These are phyloP conservation scores for Onychorhynchus coronatus DNA, from an alignment of 2,113 vertebrate species.

Conservation along the genomic window DNA sequence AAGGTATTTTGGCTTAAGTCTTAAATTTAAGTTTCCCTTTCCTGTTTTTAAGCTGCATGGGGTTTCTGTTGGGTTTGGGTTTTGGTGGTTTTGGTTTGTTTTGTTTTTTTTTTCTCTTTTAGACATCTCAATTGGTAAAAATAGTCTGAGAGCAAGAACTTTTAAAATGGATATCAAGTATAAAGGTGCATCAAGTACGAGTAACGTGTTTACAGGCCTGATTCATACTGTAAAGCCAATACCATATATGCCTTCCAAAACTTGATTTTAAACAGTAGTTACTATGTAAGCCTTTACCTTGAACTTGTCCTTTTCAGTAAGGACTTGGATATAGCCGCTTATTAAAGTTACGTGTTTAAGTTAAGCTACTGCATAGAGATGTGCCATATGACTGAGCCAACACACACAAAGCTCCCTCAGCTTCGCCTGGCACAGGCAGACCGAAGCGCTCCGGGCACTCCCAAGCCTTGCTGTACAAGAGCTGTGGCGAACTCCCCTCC, in stretches of 20 bases:
- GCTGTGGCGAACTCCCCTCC: not conserved
- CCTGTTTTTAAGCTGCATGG: not conserved
- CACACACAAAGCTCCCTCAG: not conserved
- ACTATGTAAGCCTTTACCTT: not conserved
- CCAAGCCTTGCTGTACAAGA: not conserved
- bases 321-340: not conserved
- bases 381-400: too few species aligned
- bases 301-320: not conserved
- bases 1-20: not conserved
- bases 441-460: fast-evolving
- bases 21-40: not conserved
- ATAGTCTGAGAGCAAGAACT: not conserved
- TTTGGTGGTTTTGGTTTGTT: not conserved
- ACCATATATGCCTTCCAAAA: not conserved
- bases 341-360: fast-evolving
- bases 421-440: not conserved
- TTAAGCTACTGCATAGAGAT: too few species aligned
- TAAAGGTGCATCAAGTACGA: not conserved
- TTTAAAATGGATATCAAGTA: not conserved
- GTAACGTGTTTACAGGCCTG: fast-evolving
- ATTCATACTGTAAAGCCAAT: not conserved
- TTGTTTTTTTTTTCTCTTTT: not conserved
- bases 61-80: not conserved
- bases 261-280: not conserved
- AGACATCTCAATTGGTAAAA: not conserved